Evolutionary conservation across 2,888 invertebrate species (phyloP), one percentile per base, ranked within the genome.

Genomic region (Orchestes rusci): DNA sequence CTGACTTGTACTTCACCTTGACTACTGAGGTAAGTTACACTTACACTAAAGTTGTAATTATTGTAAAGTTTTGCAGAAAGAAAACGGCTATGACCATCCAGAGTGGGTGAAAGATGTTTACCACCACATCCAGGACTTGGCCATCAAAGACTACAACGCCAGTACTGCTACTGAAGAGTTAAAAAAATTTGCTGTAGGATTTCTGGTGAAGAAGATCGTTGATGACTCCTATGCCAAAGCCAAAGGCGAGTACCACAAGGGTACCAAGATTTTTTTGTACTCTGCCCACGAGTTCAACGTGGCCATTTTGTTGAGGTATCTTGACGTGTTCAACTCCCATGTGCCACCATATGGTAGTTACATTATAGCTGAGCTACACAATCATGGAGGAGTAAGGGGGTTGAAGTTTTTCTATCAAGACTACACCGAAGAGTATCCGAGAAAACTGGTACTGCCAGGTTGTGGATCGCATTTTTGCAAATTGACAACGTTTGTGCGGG

Each of bases 91-190:
- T n/a, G 45, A 57, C 2, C 53, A 72, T 16, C 72, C 72, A 1
- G 50, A 58, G 10, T 73, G 73, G 73, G 63, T 69, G 0, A 45
- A 55, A 2, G 52, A 56, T n/a, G 59, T 71, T 19, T 67, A 62
- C 47, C 64, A 64, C 3, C 40, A 61, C 39, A 63, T 71, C 8
- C 56, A 63, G 15, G 62, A 61, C 3, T 61, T 59, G 20, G 57
- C 64, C 0, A 50, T 61, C 18, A 53, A 67, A 7, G 62, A 68
- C 8, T 70, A 71, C 42, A 66, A 39, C 56, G 69, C 31, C 51
- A 63, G 38, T 63, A 62, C 58, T 57, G 60, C 49, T 57, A 63
- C 52, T 10, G 17, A 45, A 13, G 42, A 53, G 15, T 20, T 59
- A 31, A 54, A 52, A 31, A 52, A 52, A 39, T 47, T 51, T 13